phyloP scores from a whole-genome alignment of 2,113 vertebrate genomes.

The Nothobranchius furzeri region DNA sequence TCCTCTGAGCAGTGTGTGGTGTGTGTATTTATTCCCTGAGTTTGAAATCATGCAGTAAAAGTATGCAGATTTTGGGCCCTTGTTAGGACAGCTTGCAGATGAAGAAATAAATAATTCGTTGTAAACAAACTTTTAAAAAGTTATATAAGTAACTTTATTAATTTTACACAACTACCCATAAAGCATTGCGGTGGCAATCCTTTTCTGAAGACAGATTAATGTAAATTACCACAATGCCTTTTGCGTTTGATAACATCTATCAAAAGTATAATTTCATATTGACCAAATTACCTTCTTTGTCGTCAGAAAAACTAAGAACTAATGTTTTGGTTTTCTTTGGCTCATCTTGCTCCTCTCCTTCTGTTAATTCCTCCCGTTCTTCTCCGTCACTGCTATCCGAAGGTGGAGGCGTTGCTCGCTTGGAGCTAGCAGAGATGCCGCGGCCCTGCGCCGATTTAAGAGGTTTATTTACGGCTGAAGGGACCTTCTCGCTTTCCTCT shows the following conservation, averaged over 20 bases:
- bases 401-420: conserved; percentile 41
- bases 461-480: conserved; percentile 22
- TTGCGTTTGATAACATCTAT: not conserved
- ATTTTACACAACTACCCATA: no score
- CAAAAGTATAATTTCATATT: not conserved
- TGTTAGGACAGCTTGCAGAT: no score
- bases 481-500: not conserved
- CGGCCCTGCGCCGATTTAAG: conserved; percentile 41
- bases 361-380: conserved; percentile 14
- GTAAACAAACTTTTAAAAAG: no score
- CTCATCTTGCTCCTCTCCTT: conserved; percentile 7
- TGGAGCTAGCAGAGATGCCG: conserved; percentile 69
- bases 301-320: conserved; percentile 69
- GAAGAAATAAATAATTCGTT: no score
- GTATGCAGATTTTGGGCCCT: no score
- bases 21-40: no score
- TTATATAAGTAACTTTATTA: no score
- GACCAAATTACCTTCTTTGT: conserved; percentile 69
- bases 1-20: not conserved
- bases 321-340: conserved; percentile 35
- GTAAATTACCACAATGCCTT: no score
- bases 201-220: no score
- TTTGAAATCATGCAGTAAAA: no score
- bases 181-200: no score
- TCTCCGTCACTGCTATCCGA: conserved; percentile 48